These are phyloP conservation scores for Bucorvus abyssinicus DNA, from an alignment of 2,797 vertebrate species.

Conservation along the genomic window DNA sequence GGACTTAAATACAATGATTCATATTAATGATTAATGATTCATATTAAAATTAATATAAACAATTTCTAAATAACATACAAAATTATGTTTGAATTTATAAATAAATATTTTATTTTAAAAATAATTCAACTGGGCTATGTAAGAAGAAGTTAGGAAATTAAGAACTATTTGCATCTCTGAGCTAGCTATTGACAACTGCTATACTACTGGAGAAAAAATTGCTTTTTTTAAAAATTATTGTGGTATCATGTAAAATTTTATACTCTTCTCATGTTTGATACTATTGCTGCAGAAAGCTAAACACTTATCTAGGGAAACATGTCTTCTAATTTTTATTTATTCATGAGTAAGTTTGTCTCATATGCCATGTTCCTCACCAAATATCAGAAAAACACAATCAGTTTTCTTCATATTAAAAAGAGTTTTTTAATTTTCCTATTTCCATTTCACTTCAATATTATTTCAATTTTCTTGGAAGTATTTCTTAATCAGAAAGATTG, in stretches of 20 bases:
- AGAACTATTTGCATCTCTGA: not conserved
- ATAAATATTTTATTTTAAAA: not conserved
- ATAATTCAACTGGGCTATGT: not conserved
- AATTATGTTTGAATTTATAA: not conserved
- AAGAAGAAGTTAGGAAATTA: not conserved
- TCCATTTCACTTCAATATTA: not conserved
- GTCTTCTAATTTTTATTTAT: not conserved
- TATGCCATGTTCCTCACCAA: not conserved
- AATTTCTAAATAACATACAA: not conserved
- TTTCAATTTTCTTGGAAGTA: not conserved
- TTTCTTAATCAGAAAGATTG: not conserved
- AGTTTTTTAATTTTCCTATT: not conserved
- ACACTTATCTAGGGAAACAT: not conserved
- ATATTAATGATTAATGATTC: not conserved
- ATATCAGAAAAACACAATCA: not conserved
- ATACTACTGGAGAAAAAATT: not conserved
- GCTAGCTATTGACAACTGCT: not conserved
- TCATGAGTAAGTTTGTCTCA: not conserved
- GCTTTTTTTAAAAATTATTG: not conserved
- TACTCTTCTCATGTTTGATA: not conserved
- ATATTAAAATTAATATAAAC: not conserved
- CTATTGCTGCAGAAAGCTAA: not conserved
- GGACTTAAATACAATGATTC: too few species aligned
- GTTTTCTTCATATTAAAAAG: not conserved
- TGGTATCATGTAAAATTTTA: not conserved